Base-by-base conservation (phyloP, 2,888 invertebrate species). In the Limnephilus auricula region DNA sequence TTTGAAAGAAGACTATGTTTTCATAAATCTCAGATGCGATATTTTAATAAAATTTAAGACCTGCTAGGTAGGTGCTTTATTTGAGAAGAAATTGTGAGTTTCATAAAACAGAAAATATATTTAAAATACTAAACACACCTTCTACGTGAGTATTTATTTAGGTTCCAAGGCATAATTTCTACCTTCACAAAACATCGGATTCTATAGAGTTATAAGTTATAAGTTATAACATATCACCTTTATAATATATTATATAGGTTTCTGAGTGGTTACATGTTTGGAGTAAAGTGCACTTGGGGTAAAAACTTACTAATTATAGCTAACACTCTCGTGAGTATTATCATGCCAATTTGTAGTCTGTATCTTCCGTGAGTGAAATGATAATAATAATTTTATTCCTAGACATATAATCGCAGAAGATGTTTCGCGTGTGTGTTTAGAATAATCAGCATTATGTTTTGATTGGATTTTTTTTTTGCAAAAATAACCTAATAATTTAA, bases 11-110 rank as follows among this genome's bases (percentile, higher is more conserved):
- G 18, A 32, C 30, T 65, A 80, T 32, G 30, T 89, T 30, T 65
- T 40, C 80, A 40, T 89, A 89, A 89, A 89, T 89, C 80, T 79
- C 37, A 18, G 80, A 87, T 34, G 89, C 80, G 89, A 80, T 50
- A 80, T 89, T 89, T 89, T 89, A 88, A 88, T 88, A 88, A 79
- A 87, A 88, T 45, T 85, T 40, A 85, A 85, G 85, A 85, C 25
- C 34, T 82, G 25, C 82, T 37, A n/a, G 65, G 65, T n/a, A 25
- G 9, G 9, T 25, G 65, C 9, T 65, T 65, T 65, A 25, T 65
- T 65, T 9, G 65, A 9, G 65, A 65, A 65, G 65, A 65, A 25
- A n/a, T 65, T n/a, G 65, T 9, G 65, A 65, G 65, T 25, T 65
- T 65, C 65, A 65, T 65, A 65, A 65, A 65, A 65, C 25, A 65